These are phyloP conservation scores for Recurvirostra avosetta DNA, from an alignment of 2,113 vertebrate species.

Conservation along the genomic window DNA sequence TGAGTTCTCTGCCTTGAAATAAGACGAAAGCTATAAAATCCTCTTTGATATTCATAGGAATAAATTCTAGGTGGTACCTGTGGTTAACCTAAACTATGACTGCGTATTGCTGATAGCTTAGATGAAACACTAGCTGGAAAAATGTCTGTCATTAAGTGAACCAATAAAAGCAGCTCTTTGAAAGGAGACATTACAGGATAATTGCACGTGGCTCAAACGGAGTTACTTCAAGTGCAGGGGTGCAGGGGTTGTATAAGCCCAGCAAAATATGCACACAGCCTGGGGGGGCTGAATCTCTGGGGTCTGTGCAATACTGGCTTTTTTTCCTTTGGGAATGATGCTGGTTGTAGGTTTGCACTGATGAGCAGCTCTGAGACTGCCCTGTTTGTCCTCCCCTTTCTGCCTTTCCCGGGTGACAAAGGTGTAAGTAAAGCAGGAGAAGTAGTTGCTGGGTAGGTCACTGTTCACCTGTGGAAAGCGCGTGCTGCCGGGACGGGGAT, in stretches of 20 bases:
- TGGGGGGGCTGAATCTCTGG: neutral
- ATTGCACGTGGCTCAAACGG: neutral
- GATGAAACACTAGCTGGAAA: neutral
- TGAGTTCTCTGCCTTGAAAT: neutral
- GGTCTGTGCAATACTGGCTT: neutral
- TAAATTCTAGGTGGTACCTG: neutral
- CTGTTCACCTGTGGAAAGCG: neutral
- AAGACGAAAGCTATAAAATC: neutral
- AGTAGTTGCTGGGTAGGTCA: neutral
- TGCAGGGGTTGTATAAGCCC: neutral
- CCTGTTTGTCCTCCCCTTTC: neutral
- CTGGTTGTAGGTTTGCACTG: neutral
- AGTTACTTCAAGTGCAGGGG: neutral
- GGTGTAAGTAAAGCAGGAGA: neutral
- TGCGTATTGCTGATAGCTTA: neutral
- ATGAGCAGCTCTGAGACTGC: neutral
- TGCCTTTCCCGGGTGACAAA: neutral
- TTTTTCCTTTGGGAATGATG: neutral
- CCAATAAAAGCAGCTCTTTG: neutral
- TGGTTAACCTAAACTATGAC: neutral
- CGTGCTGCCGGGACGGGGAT: neutral
- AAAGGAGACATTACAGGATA: neutral
- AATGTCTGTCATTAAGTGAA: neutral
- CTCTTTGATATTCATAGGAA: constrained; percentile 12
- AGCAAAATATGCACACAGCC: neutral